Evolutionary conservation across 1,140 invertebrate genomes (phyloP), one percentile per base, ranked within the genome.

Genomic region (Gonioctena quinquepunctata): DNA sequence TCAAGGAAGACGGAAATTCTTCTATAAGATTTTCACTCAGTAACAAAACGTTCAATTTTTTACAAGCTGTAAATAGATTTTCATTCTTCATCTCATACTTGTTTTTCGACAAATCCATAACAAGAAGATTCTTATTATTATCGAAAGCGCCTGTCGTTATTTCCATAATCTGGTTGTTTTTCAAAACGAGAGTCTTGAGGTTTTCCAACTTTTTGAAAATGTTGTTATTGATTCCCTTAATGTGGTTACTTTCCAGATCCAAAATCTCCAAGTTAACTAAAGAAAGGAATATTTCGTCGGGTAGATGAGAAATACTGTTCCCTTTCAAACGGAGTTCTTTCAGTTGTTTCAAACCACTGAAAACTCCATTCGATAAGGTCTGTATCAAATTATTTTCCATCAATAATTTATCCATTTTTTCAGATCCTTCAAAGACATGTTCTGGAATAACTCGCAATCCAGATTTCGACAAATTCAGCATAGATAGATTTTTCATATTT

Each of bases 1-100:
- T 54, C 13, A 21, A 11, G 73, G 22, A 8, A 16, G 52, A 54
- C n/a, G 52, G 52, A 54, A 22, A 54, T 54, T 54, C 52, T 11
- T 5, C 18, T 54, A 54, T 54, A 19, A 21, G 52, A 54, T 54
- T 54, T 22, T 18, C 19, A 54, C 22, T 7, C 18, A 54, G 18
- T 19, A 21, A 2, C 18, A 54, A 54, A 0, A 16, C 19, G n/a
- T 54, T 8, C 22, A 54, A 54, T 18, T 18, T 8, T 23, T 5
- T 18, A 54, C 52, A 54, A 16, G 1, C 11, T 6, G n/a, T 21
- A 7, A 54, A 54, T 21, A 18, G 18, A 54, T 54, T 54, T 4
- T 54, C 22, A 7, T 54, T 18, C 19, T 54, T 54, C 18, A 23
- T 54, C 1, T 54, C 18, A 54, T 54, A 21, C 19, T 16, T 42